These are phyloP conservation scores for Onthophagus sagittarius DNA, from an alignment of 2,888 invertebrate genomes.

Conservation along the genomic window DNA sequence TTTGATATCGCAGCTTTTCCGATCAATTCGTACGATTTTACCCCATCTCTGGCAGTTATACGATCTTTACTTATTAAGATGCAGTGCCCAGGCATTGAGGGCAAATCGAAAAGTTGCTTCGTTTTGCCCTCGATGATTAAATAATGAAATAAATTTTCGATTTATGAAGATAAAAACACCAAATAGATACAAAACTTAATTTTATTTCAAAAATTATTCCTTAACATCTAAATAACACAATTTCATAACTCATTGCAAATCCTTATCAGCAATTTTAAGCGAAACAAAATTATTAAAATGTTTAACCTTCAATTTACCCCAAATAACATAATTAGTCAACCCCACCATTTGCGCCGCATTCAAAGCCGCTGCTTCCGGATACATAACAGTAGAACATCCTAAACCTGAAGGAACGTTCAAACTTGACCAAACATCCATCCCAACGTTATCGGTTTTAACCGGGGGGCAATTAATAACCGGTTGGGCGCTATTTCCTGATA, in stretches of 20 bases:
- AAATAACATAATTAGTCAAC: conserved; percentile 78
- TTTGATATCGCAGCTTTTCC: conserved; percentile 96
- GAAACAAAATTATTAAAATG: conserved; percentile 74
- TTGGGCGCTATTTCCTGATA: conserved; percentile 87
- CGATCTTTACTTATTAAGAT: conserved; percentile 87
- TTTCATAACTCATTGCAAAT: conserved; percentile 21
- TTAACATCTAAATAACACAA: background rate
- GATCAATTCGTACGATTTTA: conserved; percentile 81
- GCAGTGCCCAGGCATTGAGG: conserved; percentile 65
- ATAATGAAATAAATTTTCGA: no score
- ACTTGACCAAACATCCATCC: conserved; percentile 91
- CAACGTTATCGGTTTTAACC: conserved; percentile 65
- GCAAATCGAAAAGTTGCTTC: conserved; percentile 80
- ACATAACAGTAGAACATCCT: conserved; percentile 89
- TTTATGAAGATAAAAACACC: no score
- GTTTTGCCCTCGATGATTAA: conserved; percentile 91
- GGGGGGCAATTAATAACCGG: conserved; percentile 99
- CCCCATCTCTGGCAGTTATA: conserved; percentile 97
- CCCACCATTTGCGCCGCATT: conserved; percentile 91
- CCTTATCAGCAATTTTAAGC: conserved; percentile 69
- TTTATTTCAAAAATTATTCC: no score
- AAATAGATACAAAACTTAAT: no score
- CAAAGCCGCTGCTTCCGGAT: conserved; percentile 90
- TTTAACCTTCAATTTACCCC: conserved; percentile 78
- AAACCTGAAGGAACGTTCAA: conserved; percentile 92